These are phyloP conservation scores for Xiphophorus hellerii DNA, from an alignment of 2,113 vertebrate genomes.

Conservation along the genomic window DNA sequence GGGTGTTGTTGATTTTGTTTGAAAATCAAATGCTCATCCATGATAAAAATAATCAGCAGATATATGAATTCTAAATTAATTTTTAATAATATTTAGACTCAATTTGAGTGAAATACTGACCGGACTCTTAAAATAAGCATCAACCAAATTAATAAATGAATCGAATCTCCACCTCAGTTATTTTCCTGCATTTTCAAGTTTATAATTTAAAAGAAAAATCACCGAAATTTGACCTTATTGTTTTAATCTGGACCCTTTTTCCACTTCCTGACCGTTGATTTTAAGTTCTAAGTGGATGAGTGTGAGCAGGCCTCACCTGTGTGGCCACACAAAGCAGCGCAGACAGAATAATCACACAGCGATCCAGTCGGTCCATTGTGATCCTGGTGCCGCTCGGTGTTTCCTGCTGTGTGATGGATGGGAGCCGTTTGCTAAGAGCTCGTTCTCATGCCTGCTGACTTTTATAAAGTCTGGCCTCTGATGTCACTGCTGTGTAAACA, in stretches of 20 bases:
- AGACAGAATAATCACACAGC: conserved; percentile 46
- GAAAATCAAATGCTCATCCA: background rate
- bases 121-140: background rate
- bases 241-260: background rate
- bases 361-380: conserved; percentile 63
- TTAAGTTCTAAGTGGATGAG: background rate
- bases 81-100: background rate
- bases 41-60: background rate
- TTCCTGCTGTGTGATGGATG: conserved; percentile 40
- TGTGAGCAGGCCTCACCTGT: conserved; percentile 72
- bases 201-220: background rate
- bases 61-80: no score
- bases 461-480: conserved; percentile 82
- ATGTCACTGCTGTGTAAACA: conserved; percentile 85
- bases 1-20: background rate
- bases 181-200: background rate
- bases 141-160: background rate
- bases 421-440: conserved; percentile 67
- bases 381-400: conserved; percentile 43
- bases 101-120: background rate
- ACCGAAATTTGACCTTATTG: background rate
- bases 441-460: conserved; percentile 63
- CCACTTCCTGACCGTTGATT: background rate
- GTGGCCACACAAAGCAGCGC: conserved; percentile 71
- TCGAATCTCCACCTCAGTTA: background rate